Conservation (phyloP, 2,797 vertebrate genomes). For the Botia almorhae region DNA sequence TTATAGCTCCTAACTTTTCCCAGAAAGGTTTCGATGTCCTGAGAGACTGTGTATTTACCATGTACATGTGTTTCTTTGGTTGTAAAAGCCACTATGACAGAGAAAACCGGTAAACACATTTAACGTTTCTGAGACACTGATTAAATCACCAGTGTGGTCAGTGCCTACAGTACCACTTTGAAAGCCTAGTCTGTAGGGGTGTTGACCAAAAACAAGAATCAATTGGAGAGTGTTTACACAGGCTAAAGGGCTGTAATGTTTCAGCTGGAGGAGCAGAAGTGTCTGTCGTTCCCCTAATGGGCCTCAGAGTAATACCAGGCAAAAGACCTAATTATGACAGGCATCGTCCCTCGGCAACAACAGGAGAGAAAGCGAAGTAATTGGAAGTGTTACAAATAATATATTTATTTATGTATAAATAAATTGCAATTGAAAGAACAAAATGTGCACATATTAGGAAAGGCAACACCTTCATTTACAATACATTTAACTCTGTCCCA, state of each 20-base stretch:
- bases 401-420: too few species aligned
- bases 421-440: too few species aligned
- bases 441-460: too few species aligned
- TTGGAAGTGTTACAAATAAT: not conserved
- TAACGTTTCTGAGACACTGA: conserved; percentile 20
- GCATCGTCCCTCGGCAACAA: conserved; percentile 19
- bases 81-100: not conserved
- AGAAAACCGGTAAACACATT: conserved; percentile 29
- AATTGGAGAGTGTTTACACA: conserved; percentile 52
- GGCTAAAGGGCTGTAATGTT: conserved; percentile 55
- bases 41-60: not conserved
- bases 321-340: conserved; percentile 46
- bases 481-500: too few species aligned
- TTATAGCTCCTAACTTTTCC: conserved; percentile 19
- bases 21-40: not conserved
- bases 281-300: conserved; percentile 44
- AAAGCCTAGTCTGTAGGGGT: conserved; percentile 29
- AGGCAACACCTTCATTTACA: too few species aligned
- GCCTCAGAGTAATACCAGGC: conserved; percentile 38
- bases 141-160: conserved; percentile 38
- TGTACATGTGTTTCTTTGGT: not conserved
- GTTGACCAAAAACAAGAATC: conserved; percentile 42
- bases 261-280: conserved; percentile 45
- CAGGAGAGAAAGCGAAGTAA: not conserved
- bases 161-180: conserved; percentile 22